Conservation (phyloP, 2,888 invertebrate genomes). For the Augochlorella aurata region DNA sequence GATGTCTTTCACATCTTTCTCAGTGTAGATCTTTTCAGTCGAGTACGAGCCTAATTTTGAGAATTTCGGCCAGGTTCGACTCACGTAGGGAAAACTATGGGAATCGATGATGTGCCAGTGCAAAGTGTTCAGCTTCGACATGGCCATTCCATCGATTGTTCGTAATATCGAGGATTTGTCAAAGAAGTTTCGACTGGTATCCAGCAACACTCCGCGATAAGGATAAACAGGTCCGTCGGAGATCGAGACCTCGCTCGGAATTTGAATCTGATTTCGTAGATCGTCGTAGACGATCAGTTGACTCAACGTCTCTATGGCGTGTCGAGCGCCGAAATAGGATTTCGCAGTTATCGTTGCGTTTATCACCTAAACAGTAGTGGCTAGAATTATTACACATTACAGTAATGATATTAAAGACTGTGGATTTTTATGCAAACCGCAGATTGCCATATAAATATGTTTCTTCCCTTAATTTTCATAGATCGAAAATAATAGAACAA, state of each 20-base stretch:
- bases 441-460: no score
- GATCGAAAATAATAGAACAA: no score
- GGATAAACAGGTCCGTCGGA: conserved; percentile 92
- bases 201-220: conserved; percentile 94
- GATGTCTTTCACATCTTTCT: conserved; percentile 82
- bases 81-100: conserved; percentile 95
- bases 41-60: conserved; percentile 91
- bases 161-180: conserved; percentile 88
- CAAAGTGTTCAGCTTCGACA: conserved; percentile 95
- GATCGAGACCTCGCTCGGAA: conserved; percentile 86
- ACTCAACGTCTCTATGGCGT: conserved; percentile 87
- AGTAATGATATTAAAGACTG: no score
- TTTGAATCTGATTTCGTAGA: conserved; percentile 84
- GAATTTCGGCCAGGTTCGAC: conserved; percentile 88
- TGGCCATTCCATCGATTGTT: conserved; percentile 94
- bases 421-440: no score
- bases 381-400: no score
- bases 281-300: conserved; percentile 88
- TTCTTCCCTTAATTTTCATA: no score
- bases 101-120: conserved; percentile 98
- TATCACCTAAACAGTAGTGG: conserved; percentile 67
- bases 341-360: conserved; percentile 84
- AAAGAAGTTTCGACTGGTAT: conserved; percentile 95
- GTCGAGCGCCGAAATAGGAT: conserved; percentile 87
- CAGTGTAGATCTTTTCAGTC: conserved; percentile 86